These are phyloP conservation scores for Pomacea canaliculata DNA, from an alignment of 2,888 invertebrate species.

Conservation along the genomic window DNA sequence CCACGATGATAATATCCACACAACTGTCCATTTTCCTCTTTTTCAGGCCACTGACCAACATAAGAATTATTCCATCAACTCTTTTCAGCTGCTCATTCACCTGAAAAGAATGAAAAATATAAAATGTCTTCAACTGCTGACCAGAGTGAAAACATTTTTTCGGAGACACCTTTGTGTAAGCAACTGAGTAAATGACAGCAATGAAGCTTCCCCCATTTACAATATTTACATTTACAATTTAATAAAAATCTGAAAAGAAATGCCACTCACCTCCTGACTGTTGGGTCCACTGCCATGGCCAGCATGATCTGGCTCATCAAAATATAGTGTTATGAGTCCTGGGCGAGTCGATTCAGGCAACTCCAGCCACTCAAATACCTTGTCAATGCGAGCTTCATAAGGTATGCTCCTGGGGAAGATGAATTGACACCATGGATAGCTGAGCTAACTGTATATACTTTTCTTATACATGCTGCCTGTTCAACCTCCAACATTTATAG, in stretches of 20 bases:
- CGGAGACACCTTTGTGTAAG: neutral
- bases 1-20: constrained; percentile 59
- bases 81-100: constrained; percentile 60
- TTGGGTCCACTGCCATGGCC: constrained; percentile 58
- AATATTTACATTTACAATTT: neutral
- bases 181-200: no score
- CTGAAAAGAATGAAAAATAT: constrained; percentile 34
- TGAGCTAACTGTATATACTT: no score
- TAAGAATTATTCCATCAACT: constrained; percentile 52
- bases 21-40: constrained; percentile 52
- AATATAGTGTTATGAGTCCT: constrained; percentile 57
- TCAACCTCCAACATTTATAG: no score
- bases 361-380: constrained; percentile 15
- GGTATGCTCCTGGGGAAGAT: neutral
- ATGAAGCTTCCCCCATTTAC: no score
- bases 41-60: constrained; percentile 53
- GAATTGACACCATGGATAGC: neutral
- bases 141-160: neutral
- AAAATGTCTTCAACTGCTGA: neutral
- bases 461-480: no score
- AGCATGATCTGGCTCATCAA: constrained; percentile 58
- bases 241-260: neutral
- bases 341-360: constrained; percentile 40
- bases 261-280: constrained; percentile 45
- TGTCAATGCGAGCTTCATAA: constrained; percentile 7